These are phyloP conservation scores for Heliconius hortense DNA, from an alignment of 2,888 invertebrate species.

Conservation along the genomic window DNA sequence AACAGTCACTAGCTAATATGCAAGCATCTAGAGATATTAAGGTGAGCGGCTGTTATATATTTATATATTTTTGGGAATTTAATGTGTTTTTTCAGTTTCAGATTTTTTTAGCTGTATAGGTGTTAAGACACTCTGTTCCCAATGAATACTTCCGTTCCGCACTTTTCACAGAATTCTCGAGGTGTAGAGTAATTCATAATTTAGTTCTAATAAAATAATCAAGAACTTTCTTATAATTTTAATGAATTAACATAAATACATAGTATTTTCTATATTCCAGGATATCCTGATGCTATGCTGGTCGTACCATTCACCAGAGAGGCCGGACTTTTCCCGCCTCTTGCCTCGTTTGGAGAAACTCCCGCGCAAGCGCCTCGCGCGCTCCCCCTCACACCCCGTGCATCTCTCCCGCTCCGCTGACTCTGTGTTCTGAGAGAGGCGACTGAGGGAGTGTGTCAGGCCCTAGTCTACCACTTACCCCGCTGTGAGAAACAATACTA, in stretches of 20 bases:
- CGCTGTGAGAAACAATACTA: background rate
- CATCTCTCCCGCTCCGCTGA: constrained; percentile 98
- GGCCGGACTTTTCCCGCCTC: constrained; percentile 95
- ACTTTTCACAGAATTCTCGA: too few species aligned
- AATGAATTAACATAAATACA: background rate
- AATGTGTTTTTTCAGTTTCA: too few species aligned
- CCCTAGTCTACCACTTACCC: constrained; percentile 38
- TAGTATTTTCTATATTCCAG: constrained; percentile 70
- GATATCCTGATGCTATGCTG: constrained; percentile 98
- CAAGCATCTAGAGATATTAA: constrained; percentile 98
- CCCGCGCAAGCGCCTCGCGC: constrained; percentile 96
- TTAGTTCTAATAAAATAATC: too few species aligned
- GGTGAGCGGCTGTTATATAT: constrained; percentile 77
- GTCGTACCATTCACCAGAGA: constrained; percentile 91
- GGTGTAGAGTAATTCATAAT: too few species aligned
- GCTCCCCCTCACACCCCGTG: constrained; percentile 99
- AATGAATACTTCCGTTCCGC: too few species aligned
- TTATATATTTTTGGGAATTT: background rate
- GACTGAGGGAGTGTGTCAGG: constrained; percentile 44
- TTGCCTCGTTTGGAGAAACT: constrained; percentile 93
- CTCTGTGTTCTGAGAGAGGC: constrained; percentile 74
- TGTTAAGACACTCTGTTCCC: too few species aligned
- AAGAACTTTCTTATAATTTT: too few species aligned
- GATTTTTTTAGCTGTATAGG: too few species aligned
- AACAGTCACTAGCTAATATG: constrained; percentile 96